Conservation (phyloP, 1,140 invertebrate species). For the Zaprionus taronus region DNA sequence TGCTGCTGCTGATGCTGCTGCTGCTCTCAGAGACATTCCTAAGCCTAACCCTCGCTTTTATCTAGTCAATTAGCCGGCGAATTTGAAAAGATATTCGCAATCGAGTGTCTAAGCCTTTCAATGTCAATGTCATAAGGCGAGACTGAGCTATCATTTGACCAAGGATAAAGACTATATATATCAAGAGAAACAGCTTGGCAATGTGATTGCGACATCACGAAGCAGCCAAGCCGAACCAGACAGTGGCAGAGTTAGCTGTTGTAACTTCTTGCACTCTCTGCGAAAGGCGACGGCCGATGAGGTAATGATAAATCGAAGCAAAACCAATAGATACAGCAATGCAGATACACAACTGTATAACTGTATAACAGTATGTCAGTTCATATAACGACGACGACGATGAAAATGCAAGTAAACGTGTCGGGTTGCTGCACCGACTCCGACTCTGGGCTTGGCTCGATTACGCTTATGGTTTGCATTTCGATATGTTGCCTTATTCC, state of each 20-base stretch:
- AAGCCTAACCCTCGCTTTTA: constrained; percentile 41
- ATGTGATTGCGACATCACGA: constrained; percentile 54
- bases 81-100: constrained; percentile 12
- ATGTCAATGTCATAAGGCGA: constrained; percentile 76
- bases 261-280: constrained; percentile 64
- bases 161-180: not conserved
- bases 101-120: constrained; percentile 53
- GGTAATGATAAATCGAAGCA: constrained; percentile 72
- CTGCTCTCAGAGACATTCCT: constrained; percentile 46
- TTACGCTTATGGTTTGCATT: constrained; percentile 59
- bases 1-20: constrained; percentile 1
- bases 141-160: constrained; percentile 4
- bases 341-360: constrained; percentile 23
- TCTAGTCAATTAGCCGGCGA: constrained; percentile 46
- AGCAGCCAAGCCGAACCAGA: constrained; percentile 60
- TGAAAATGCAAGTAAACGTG: constrained; percentile 71
- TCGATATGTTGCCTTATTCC: constrained; percentile 40
- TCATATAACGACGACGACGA: not conserved
- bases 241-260: constrained; percentile 46
- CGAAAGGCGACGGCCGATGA: constrained; percentile 68
- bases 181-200: not conserved
- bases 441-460: constrained; percentile 32
- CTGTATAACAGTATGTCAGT: no score
- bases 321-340: constrained; percentile 63
- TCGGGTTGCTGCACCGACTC: constrained; percentile 51